Evolutionary conservation across 1,140 invertebrate genomes (phyloP).

Genomic region (Danaus melanippus): DNA sequence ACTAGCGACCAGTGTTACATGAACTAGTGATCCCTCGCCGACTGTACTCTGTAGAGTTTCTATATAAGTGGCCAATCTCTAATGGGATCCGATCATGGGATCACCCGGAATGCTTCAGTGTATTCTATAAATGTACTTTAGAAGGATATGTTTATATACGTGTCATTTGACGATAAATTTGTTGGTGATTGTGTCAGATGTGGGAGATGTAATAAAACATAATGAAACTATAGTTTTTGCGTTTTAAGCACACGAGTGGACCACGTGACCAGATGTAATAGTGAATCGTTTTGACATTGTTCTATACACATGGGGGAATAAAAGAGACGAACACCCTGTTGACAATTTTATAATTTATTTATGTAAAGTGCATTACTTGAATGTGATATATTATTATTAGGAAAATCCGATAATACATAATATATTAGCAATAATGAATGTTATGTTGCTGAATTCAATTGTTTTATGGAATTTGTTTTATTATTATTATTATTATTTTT

Average conservation of each 20-base stretch:
- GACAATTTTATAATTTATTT: constrained; percentile 70
- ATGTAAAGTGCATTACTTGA: constrained; percentile 63
- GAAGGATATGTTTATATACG: constrained; percentile 40
- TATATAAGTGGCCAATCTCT: too few relatives aligned
- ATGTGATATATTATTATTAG: constrained; percentile 57
- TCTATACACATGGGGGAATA: constrained; percentile 50
- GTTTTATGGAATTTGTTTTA: constrained; percentile 41
- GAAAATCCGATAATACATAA: constrained; percentile 34
- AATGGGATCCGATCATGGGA: constrained; percentile 1
- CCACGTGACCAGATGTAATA: constrained; percentile 60
- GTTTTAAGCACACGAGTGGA: constrained; percentile 62
- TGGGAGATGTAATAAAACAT: constrained; percentile 46
- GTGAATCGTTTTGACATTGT: constrained; percentile 67
- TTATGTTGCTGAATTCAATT: constrained; percentile 36
- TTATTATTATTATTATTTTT: constrained; percentile 4
- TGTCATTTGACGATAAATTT: constrained; percentile 54
- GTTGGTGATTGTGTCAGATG: constrained; percentile 56
- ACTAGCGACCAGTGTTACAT: constrained; percentile 44
- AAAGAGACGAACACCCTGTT: constrained; percentile 55
- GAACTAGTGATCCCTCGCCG: constrained; percentile 14
- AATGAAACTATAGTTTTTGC: constrained; percentile 51
- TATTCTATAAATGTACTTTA: constrained; percentile 54
- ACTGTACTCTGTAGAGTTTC: background rate
- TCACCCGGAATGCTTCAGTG: constrained; percentile 46
- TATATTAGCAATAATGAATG: constrained; percentile 41